phyloP scores from a whole-genome alignment of 2,888 invertebrate genomes.

The Gnatocerus cornutus region DNA sequence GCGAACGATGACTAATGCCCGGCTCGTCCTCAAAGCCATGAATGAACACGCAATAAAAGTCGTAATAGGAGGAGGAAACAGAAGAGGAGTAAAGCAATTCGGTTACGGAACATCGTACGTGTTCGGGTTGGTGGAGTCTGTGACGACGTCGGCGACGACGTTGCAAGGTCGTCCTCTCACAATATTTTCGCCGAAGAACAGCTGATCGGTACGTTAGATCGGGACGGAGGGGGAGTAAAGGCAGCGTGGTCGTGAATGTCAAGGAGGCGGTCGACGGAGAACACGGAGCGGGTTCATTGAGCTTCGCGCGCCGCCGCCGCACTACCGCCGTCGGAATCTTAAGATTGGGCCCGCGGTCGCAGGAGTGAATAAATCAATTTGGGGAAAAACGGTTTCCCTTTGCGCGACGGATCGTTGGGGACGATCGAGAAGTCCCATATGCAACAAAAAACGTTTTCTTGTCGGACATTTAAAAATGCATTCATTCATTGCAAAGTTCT shows the following conservation, averaged over 20 bases:
- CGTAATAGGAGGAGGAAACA: conserved; percentile 42
- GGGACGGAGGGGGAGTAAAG: conserved; percentile 23
- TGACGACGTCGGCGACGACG: conserved; percentile 50
- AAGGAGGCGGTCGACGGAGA: conserved; percentile 49
- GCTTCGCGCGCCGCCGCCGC: conserved; percentile 44
- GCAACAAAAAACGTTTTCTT: too few relatives aligned
- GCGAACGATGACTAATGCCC: conserved; percentile 21
- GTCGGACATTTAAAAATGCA: too few relatives aligned
- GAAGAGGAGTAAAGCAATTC: conserved; percentile 36
- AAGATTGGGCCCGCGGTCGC: conserved; percentile 54
- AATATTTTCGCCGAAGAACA: conserved; percentile 56
- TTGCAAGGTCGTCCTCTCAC: conserved; percentile 61
- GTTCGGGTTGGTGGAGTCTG: conserved; percentile 8
- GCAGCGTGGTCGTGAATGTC: conserved; percentile 56
- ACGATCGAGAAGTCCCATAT: too few relatives aligned
- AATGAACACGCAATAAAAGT: conserved; percentile 44
- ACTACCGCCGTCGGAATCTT: conserved; percentile 52
- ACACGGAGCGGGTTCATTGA: conserved; percentile 46
- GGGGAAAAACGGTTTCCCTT: neutral
- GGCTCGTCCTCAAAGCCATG: conserved; percentile 31
- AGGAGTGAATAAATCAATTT: conserved; percentile 59
- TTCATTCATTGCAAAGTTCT: too few relatives aligned
- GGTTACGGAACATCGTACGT: conserved; percentile 6
- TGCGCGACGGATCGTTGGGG: too few relatives aligned
- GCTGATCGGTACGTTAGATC: conserved; percentile 50